Evolutionary conservation across 1,140 invertebrate species (phyloP).

Genomic region (Lordiphosa stackelbergi): DNA sequence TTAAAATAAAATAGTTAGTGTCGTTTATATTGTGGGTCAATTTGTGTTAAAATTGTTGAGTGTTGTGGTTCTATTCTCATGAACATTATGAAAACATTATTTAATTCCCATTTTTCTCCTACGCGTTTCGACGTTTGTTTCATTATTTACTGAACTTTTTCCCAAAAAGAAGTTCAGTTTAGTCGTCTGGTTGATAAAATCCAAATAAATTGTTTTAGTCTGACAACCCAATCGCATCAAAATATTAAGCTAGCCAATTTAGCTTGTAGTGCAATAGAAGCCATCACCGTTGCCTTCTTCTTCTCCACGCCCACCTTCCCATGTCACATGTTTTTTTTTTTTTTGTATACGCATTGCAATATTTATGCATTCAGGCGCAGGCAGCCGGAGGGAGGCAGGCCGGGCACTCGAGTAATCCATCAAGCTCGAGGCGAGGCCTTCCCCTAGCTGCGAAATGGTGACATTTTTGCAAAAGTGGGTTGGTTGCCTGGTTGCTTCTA

Average conservation of each 20-base stretch:
- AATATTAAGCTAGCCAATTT: conserved; percentile 5
- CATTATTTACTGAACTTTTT: too few relatives aligned
- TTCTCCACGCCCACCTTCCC: background rate
- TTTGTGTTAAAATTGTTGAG: too few relatives aligned
- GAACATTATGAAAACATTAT: too few relatives aligned
- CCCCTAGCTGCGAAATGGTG: conserved; percentile 25
- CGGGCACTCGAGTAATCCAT: conserved; percentile 44
- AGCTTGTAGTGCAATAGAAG: conserved; percentile 5
- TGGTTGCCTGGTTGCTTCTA: conserved; percentile 22
- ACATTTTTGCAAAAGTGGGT: conserved; percentile 47
- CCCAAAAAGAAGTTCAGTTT: too few relatives aligned
- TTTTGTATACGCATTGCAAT: conserved; percentile 35
- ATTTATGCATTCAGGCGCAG: conserved; percentile 35
- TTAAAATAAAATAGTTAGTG: too few relatives aligned
- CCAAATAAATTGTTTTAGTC: too few relatives aligned
- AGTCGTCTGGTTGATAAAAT: too few relatives aligned
- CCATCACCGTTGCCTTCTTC: background rate
- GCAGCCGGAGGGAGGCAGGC: background rate
- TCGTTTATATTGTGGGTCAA: too few relatives aligned
- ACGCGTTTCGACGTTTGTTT: too few relatives aligned
- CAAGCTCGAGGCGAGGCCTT: conserved; percentile 21
- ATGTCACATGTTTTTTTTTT: conserved; percentile 1
- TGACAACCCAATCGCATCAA: background rate
- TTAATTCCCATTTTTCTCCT: too few relatives aligned
- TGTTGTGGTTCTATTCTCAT: too few relatives aligned